Percentiles rank a stretch among this genome's conserved stretches.
These are phyloP conservation scores for Cuculus canorus DNA, from an alignment of 2,797 vertebrate genomes.

Conservation along the genomic window DNA sequence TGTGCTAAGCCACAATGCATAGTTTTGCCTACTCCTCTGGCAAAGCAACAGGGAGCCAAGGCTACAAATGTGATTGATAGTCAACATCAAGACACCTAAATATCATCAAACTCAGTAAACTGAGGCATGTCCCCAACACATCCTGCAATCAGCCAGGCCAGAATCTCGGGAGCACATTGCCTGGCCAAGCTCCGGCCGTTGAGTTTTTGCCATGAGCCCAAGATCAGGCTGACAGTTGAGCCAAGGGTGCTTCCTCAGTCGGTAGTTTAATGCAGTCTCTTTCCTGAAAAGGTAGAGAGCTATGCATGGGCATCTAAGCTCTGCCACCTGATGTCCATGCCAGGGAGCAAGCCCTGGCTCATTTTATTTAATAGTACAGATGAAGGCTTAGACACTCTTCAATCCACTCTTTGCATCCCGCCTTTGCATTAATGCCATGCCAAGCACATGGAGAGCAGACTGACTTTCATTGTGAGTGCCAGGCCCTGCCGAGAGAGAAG, in stretches of 20 bases:
- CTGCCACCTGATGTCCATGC: neutral
- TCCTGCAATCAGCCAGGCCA: neutral
- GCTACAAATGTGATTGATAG: rapidly evolving
- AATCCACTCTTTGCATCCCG: neutral
- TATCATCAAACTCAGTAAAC: rapidly evolving
- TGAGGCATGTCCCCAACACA: neutral
- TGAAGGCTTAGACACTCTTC: neutral
- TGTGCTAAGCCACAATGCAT: neutral
- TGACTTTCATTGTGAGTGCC: neutral
- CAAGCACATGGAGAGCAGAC: neutral
- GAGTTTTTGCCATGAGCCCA: neutral
- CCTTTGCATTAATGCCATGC: neutral
- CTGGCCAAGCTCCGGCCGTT: neutral
- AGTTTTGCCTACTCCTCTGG: neutral
- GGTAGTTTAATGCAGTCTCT: neutral
- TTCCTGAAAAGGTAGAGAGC: neutral
- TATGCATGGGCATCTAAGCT: neutral
- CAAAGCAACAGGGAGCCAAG: neutral
- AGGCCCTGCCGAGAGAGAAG: neutral
- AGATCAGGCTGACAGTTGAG: neutral
- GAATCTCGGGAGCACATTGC: neutral
- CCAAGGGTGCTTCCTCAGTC: rapidly evolving
- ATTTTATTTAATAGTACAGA: neutral
- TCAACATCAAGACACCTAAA: rapidly evolving
- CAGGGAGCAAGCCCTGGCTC: neutral